Evolutionary conservation across 2,113 vertebrate species (phyloP).

Genomic region (Oostethus manadensis): DNA sequence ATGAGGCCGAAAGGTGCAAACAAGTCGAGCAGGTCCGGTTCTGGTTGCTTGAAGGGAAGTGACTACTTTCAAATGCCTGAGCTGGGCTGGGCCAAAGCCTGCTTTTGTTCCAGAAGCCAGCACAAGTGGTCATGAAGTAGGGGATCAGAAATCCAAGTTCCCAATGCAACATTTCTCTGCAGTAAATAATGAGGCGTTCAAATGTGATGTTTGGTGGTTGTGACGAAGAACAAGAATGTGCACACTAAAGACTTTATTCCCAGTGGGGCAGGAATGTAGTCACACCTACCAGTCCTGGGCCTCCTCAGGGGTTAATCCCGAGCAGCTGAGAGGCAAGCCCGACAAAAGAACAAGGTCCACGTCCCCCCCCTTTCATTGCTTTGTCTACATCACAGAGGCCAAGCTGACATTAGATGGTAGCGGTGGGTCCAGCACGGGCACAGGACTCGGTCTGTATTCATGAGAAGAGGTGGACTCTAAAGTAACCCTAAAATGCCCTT

Average conservation of each 20-base stretch:
- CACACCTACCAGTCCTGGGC: constrained; percentile 31
- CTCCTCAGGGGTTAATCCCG: constrained; percentile 51
- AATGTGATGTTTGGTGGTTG: neutral
- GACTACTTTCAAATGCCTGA: constrained; percentile 47
- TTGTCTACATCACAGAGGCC: too few relatives aligned
- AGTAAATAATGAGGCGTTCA: neutral
- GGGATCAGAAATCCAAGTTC: constrained; percentile 1
- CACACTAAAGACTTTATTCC: neutral
- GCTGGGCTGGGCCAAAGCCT: constrained; percentile 45
- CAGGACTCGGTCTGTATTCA: constrained; percentile 1
- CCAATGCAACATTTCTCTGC: too few relatives aligned
- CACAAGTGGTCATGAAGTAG: constrained; percentile 1
- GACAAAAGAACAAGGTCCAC: constrained; percentile 2
- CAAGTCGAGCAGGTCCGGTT: constrained; percentile 31
- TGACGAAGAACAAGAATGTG: neutral
- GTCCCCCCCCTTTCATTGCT: neutral
- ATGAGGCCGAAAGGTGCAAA: constrained; percentile 16
- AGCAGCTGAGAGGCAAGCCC: constrained; percentile 24
- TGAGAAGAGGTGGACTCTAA: neutral
- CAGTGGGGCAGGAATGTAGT: constrained; percentile 37
- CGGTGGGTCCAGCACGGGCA: too few relatives aligned
- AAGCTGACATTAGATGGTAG: too few relatives aligned
- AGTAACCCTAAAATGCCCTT: neutral
- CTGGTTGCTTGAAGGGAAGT: constrained; percentile 6
- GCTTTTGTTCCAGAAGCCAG: constrained; percentile 30